phyloP scores from a whole-genome alignment of 2,797 vertebrate genomes.

The Myoxocephalus aenaeus region DNA sequence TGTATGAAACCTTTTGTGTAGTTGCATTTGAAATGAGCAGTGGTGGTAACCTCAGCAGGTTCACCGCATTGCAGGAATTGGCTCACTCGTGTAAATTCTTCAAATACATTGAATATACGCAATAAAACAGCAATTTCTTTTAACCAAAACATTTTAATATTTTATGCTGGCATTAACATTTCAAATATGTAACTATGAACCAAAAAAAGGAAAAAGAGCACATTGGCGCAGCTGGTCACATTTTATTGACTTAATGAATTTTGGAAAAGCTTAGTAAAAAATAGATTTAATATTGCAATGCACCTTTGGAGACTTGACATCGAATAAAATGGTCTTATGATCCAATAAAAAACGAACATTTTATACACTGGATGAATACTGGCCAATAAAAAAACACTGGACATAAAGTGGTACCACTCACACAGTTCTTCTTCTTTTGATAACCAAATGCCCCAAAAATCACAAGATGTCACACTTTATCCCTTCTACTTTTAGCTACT shows the following conservation, averaged over 20 bases:
- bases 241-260: constrained; percentile 23
- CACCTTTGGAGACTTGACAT: not conserved
- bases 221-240: not conserved
- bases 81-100: constrained; percentile 56
- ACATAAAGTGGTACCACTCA: not conserved
- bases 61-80: constrained; percentile 43
- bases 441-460: constrained; percentile 8
- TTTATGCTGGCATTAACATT: constrained; percentile 42
- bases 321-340: constrained; percentile 17
- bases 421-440: not conserved
- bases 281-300: constrained; percentile 16
- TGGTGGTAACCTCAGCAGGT: constrained; percentile 51
- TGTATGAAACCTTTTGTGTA: constrained; percentile 58
- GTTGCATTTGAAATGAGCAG: constrained; percentile 57
- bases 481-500: not conserved
- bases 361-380: constrained; percentile 2
- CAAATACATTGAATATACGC: constrained; percentile 45
- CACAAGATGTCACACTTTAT: constrained; percentile 16
- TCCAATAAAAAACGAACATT: constrained; percentile 15
- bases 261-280: constrained; percentile 9
- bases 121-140: constrained; percentile 33
- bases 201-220: constrained; percentile 12
- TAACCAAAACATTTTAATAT: constrained; percentile 41
- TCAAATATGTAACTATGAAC: constrained; percentile 13
- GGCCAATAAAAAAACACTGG: not conserved